Base-by-base conservation (phyloP, 2,797 vertebrate genomes). In the Catostomus latipinnis region DNA sequence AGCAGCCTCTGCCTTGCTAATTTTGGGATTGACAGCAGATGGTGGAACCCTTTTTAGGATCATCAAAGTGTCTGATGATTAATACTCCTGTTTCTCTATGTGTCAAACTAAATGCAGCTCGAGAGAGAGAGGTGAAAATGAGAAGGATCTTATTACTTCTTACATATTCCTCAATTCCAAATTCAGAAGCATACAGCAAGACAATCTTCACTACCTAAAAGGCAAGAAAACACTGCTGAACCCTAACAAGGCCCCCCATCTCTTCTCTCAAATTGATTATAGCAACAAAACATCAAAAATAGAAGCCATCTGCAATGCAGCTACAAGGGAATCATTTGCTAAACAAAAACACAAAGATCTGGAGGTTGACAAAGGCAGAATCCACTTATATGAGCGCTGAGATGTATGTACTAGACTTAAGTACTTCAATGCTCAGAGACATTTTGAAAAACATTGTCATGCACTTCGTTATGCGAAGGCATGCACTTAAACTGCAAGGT, bases 21-120 rank as follows among this genome's bases (percentile, higher is more conserved):
- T 62, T 81, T 43, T 67, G 71, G 52, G 45, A 8, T 76, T 63
- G 73, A 57, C 71, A 72, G 73, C 71, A 69, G 60, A 81, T 71
- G 62, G 53, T 16, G 16, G 48, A 4, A 9, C 50, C 61, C 62
- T 45, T 68, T 75, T 52, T 71, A 72, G 62, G 58, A 71, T 75
- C 67, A 78, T 68, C 49, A 67, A 58, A 48, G 18, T 49, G 54
- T 53, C 70, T 65, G 60, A 68, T n/a, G 46, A 53, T 63, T 46
- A 74, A 60, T 78, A 66, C 16, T 63, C 66, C 45, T 56, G 50
- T 50, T 66, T 58, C 65, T 76, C 63, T 43, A 14, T 5, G 54
- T 54, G 48, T 9, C 50, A 46, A 34, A 76, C 53, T 65, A 77
- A 49, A 4, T 45, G 18, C 45, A 77, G 43, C 8, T 22, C 16